A percentile compares a stretch with the other conserved stretches of the same genome.
Conservation (phyloP, 2,797 vertebrate genomes). For the Uromys caudimaculatus region DNA sequence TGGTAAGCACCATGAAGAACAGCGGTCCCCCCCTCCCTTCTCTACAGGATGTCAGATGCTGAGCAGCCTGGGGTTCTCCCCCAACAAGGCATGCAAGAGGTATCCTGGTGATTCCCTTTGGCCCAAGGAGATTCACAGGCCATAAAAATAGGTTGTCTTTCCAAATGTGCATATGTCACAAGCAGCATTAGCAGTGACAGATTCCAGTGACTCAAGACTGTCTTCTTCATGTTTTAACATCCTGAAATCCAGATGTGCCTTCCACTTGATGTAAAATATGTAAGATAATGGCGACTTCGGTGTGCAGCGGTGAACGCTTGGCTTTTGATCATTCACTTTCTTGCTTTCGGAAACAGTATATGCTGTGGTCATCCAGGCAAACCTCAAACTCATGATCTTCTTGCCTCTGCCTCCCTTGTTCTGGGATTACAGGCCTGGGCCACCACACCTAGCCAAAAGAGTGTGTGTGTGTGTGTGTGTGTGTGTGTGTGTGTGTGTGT, state of each 20-base stretch:
- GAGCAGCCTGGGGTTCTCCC: neutral
- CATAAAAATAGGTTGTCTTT: neutral
- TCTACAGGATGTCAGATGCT: neutral
- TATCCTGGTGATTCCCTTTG: neutral
- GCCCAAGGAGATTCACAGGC: neutral
- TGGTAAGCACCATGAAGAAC: neutral
- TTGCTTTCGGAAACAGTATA: neutral
- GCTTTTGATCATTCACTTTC: neutral
- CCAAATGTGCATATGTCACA: neutral
- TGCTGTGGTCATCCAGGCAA: neutral
- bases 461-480: neutral
- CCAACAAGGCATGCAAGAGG: neutral
- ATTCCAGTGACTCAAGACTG: neutral
- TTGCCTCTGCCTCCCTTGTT: neutral
- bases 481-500: neutral
- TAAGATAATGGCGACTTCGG: neutral
- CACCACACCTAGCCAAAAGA: neutral
- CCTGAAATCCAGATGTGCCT: slow-evolving; percentile 15
- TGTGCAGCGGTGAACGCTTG: neutral
- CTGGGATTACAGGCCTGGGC: neutral
- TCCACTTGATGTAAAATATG: neutral
- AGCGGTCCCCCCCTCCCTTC: neutral
- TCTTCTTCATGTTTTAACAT: slow-evolving; percentile 30
- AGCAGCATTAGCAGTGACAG: neutral
- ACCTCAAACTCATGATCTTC: neutral